Base-by-base conservation (phyloP, 2,888 invertebrate genomes). In the Balanococcus diminutus region DNA sequence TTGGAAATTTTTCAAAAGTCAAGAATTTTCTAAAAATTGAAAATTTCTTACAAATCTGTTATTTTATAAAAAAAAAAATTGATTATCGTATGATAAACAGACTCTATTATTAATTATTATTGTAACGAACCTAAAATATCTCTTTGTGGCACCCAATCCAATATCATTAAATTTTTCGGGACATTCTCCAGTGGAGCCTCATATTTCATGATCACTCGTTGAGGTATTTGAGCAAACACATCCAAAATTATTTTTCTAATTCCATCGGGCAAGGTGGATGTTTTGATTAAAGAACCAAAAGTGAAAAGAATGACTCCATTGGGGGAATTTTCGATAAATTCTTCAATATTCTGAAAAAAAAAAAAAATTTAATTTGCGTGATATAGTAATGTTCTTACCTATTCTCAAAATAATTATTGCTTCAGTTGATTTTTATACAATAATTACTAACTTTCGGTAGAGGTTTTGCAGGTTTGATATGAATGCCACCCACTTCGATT, bases 101-200 rank as follows among this genome's bases (percentile, higher is more conserved):
- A 81, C 19, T n/a, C 81, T 31, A 36, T 32, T 1, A 19, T 42
- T 36, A 28, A 11, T 46, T 14, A 46, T 42, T 25, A 82, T 19
- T 81, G 67, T 39, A n/a, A n/a, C n/a, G n/a, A n/a, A 83, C 83
- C 83, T 2, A 83, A 39, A 19, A 83, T 67, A 67, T 83, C 83
- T 9, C 83, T 61, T 39, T 83, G 83, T 22, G 83, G 83, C 31
- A 83, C n/a, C 83, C 83, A 83, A 1, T 67, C 28, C 11, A 32
- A 22, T 14, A 61, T 3, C 22, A 83, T 28, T 36, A 61, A 67
- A 67, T 83, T 83, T 11, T 31, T 8, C 16, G 83, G 67, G 6
- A 83, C 36, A 22, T 39, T 39, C 9, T 67, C 67, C 28, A 83
- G n/a, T 1, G 28, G 16, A n/a, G 56, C 67, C 1, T 83, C 83